These are phyloP conservation scores for Zaprionus camerounensis DNA, from an alignment of 1,140 invertebrate species.

Conservation along the genomic window DNA sequence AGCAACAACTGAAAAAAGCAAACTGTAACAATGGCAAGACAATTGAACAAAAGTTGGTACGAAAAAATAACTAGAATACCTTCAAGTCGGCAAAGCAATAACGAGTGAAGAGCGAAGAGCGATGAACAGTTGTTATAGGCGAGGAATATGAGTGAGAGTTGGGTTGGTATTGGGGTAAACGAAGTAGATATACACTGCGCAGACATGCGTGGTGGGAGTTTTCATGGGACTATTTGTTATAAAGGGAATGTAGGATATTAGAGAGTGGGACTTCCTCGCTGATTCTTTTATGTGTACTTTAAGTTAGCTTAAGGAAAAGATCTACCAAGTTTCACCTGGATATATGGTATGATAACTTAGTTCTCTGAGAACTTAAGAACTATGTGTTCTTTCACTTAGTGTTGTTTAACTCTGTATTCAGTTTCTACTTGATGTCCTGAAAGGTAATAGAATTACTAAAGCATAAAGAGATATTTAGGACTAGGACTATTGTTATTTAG, in stretches of 20 bases:
- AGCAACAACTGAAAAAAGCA: constrained; percentile 23
- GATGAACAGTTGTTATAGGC: constrained; percentile 43
- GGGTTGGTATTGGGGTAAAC: neutral
- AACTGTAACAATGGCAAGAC: constrained; percentile 72
- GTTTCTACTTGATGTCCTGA: neutral
- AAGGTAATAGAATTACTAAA: too few relatives aligned
- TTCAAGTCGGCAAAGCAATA: constrained; percentile 30
- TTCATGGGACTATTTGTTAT: neutral
- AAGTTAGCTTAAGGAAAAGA: neutral
- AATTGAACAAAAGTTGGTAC: constrained; percentile 31
- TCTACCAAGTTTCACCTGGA: neutral
- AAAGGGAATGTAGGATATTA: neutral
- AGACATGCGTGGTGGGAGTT: neutral
- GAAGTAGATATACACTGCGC: constrained; percentile 16
- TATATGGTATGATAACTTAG: neutral
- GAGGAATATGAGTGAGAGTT: constrained; percentile 5
- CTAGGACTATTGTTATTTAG: too few relatives aligned
- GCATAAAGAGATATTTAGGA: too few relatives aligned
- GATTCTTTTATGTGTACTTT: neutral
- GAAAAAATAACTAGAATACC: constrained; percentile 46
- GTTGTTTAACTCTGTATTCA: too few relatives aligned
- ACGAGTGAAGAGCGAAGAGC: constrained; percentile 15
- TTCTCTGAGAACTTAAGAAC: neutral
- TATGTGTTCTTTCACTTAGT: too few relatives aligned
- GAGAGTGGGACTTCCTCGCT: neutral